Evolutionary conservation across 1,140 invertebrate species (phyloP), one percentile per base, ranked within the genome.

Genomic region (Sarcophaga peregrina): DNA sequence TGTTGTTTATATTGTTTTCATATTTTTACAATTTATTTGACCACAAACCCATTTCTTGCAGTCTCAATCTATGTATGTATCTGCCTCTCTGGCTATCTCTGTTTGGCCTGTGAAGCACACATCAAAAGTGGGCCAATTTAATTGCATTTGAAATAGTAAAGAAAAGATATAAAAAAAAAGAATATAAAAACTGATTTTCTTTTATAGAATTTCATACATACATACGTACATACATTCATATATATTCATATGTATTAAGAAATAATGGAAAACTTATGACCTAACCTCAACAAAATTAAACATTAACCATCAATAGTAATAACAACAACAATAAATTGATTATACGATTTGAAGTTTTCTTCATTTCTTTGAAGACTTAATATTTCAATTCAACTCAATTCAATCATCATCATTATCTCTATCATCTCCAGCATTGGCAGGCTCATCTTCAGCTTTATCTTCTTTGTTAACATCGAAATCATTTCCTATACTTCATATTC

Each of bases 191-290:
- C 20, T 68, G 25, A 25, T 68, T 68, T 68, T 68, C 17, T 68
- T 68, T 68, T 68, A 68, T 68, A 68, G 5, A 68, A 68, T 25
- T 68, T 68, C 62, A 68, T 68, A 68, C 8, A 15, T 37, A 37
- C 4, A 37, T 37, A 37, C 25, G 4, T 37, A 37, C 25, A 37
- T 37, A 37, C 25, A 37, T 37, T 2, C 25, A 37, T 37, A 37
- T 4, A 37, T 37, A 37, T n/a, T n/a, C 25, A 37, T 37, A 37
- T 37, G 25, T 2, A 37, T 37, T 37, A 37, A 37, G 25, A 37
- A n/a, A 58, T 58, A 58, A 58, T 68, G 17, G 62, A 68, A 68
- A 68, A 68, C 62, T 68, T 68, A 68, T 68, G 62, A 68, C 62
- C 62, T 68, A 68, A 68, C 62, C 62, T 68, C 62, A 68, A 58